Evolutionary conservation across 92 coral and sea anemone genomes (phyloP), one percentile per base, ranked within the genome.

Genomic region (Epizoanthus scotinus): DNA sequence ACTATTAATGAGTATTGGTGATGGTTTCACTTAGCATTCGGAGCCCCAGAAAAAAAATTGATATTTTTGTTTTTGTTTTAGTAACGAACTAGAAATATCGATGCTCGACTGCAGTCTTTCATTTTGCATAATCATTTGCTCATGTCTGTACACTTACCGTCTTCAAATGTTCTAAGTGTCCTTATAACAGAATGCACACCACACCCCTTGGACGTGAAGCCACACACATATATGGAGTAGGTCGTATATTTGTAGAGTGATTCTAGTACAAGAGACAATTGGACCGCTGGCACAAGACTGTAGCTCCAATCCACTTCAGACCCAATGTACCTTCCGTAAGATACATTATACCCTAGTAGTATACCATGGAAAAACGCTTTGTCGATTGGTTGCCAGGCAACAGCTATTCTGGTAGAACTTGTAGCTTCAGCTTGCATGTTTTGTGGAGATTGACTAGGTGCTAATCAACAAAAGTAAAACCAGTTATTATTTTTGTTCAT

Each of bases 161-260:
- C 97, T 10, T 78, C 82, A 15, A 21, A 49, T 12, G 97, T 91
- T 44, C 54, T 26, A 22, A 72, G 71, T 15, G 52, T 67, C 57
- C 86, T 42, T 12, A 24, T 14, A 3, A 10, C 25, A 15, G 90
- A 84, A 40, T 78, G 55, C 36, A 85, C 87, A 55, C 97, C 97
- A 63, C 79, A 83, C 18, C 97, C 97, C 64, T 87, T 89, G 10
- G 93, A 84, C 0, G 97, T 91, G 66, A 34, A 86, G 22, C 87
- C 97, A 67, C 89, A 79, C 6, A 89, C 81, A 59, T 26, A 42
- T 9, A 91, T 26, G 24, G 81, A 55, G 71, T 89, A 91, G 28
- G 25, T 18, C 3, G 74, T 78, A 52, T 78, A 79, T 75, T 82
- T 82, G 25, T 47, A 63, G 22, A 91, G 84, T 5, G 59, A 25